Percentiles rank a stretch among this genome's conserved stretches.
phyloP scores from a whole-genome alignment of 2,797 vertebrate species.

The Sebastiscus albofasciatus region DNA sequence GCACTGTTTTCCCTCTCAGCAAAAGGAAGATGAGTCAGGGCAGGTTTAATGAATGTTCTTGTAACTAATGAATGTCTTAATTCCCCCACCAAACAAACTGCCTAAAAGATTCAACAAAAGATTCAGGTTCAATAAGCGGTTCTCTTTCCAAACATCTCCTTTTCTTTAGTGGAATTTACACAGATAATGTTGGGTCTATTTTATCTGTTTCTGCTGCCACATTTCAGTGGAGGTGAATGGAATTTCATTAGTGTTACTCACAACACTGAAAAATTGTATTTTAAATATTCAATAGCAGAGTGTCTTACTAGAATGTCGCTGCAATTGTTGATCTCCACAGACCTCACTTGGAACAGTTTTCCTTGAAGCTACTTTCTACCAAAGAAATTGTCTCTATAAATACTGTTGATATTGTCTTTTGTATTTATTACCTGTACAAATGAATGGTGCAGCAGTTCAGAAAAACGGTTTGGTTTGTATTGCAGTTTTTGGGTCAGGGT shows the following conservation, averaged over 20 bases:
- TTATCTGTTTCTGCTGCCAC: neutral
- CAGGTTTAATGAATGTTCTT: neutral
- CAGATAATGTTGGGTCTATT: neutral
- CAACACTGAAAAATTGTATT: neutral
- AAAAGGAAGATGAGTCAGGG: neutral
- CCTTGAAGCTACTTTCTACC: neutral
- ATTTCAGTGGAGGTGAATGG: neutral
- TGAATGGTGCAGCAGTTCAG: neutral
- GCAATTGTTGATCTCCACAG: neutral
- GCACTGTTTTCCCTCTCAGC: neutral
- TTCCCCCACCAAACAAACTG: neutral
- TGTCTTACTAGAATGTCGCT: neutral
- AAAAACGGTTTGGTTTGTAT: too few relatives aligned
- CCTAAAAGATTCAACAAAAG: neutral
- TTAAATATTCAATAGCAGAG: neutral
- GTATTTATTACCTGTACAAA: conserved; percentile 29
- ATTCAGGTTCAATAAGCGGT: neutral
- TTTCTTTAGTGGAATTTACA: neutral
- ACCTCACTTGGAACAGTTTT: neutral
- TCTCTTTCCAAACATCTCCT: neutral
- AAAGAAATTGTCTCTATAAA: neutral
- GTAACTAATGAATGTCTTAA: neutral
- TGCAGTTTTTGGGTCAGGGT: too few relatives aligned
- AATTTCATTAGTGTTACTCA: neutral
- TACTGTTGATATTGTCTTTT: conserved; percentile 4